Conservation (phyloP, 2,113 vertebrate species). For the Phrynosoma platyrhinos region DNA sequence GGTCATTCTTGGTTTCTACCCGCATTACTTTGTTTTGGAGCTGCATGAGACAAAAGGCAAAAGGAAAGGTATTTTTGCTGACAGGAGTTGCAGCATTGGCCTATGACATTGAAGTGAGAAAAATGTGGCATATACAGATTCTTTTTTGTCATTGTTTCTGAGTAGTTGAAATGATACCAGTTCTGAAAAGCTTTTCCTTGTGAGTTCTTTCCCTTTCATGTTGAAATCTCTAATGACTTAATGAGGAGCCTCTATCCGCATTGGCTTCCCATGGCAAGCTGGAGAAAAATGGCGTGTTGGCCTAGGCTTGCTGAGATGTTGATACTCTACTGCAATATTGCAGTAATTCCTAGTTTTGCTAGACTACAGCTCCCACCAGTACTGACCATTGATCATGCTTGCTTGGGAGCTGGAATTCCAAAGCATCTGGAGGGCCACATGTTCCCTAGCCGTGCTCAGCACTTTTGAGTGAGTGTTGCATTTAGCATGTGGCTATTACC, state of each 20-base stretch:
- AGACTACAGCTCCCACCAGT: too few species aligned
- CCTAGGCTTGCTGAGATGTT: background rate
- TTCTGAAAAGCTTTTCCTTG: too few species aligned
- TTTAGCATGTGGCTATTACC: background rate
- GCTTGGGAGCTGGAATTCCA: too few species aligned
- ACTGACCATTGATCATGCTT: too few species aligned
- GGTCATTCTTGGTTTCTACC: constrained; percentile 46
- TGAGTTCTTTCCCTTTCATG: background rate
- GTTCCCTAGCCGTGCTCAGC: too few species aligned
- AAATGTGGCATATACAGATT: background rate
- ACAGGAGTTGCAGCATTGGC: background rate
- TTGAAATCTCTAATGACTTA: background rate
- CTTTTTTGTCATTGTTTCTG: background rate
- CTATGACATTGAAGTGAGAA: background rate
- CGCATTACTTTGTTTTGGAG: constrained; percentile 53
- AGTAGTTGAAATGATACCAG: background rate
- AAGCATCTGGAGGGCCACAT: too few species aligned
- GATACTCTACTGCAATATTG: too few species aligned
- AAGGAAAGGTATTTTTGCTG: background rate
- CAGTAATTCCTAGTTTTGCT: too few species aligned
- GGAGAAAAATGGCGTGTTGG: background rate
- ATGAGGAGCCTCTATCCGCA: background rate
- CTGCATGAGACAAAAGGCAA: constrained; percentile 42
- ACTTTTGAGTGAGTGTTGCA: background rate
- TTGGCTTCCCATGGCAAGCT: background rate